Percentiles rank a stretch among this genome's conserved stretches.
Conservation (phyloP, 2,797 vertebrate species). For the Mastacembelus armatus region DNA sequence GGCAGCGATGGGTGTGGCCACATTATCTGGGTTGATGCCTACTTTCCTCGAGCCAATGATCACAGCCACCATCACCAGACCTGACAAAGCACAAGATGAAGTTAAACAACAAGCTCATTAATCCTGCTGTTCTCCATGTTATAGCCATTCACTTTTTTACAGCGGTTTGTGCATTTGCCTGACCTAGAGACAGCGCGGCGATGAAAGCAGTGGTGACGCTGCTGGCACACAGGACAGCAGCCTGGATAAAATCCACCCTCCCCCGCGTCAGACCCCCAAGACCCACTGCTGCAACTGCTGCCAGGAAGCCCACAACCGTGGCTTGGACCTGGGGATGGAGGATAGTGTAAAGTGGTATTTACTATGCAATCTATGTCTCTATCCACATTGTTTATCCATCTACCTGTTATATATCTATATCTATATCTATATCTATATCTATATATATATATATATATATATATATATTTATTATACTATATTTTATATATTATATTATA, state of each 20-base stretch:
- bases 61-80: slow-evolving; percentile 89
- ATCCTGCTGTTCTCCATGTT: neutral
- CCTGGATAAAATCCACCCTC: slow-evolving; percentile 79
- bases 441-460: no score
- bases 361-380: neutral
- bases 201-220: slow-evolving; percentile 89
- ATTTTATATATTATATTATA: no score
- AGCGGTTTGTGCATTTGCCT: slow-evolving; percentile 34
- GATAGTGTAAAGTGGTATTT: neutral
- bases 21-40: slow-evolving; percentile 91
- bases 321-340: slow-evolving; percentile 86
- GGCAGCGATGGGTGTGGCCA: slow-evolving; percentile 91
- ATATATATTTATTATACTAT: no score
- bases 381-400: neutral
- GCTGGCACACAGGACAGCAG: slow-evolving; percentile 88
- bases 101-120: neutral
- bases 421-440: no score
- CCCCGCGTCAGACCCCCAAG: slow-evolving; percentile 84
- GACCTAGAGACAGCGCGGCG: slow-evolving; percentile 88
- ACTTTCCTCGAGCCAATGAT: slow-evolving; percentile 87
- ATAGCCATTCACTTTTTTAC: neutral
- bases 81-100: slow-evolving; percentile 65
- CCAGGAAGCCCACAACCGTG: slow-evolving; percentile 90
- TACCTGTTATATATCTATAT: no score
- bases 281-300: slow-evolving; percentile 85